These are phyloP conservation scores for Ailuropoda melanoleuca DNA, from an alignment of 2,113 vertebrate species.

Conservation along the genomic window DNA sequence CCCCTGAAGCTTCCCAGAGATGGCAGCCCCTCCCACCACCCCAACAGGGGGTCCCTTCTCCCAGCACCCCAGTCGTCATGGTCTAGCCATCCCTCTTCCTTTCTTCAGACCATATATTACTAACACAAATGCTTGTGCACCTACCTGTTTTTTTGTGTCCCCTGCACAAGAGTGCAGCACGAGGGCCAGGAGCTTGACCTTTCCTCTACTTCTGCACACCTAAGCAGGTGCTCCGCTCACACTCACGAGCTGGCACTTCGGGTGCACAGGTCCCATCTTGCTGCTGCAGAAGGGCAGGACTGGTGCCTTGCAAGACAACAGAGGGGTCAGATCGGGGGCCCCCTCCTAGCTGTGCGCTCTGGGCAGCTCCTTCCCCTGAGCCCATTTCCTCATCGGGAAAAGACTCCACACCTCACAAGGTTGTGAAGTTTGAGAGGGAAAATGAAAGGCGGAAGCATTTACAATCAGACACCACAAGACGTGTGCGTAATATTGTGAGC, in stretches of 20 bases:
- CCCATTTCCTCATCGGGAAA: neutral
- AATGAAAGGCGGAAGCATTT: neutral
- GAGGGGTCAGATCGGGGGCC: neutral
- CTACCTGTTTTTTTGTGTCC: neutral
- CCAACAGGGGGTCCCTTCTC: neutral
- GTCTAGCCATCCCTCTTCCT: neutral
- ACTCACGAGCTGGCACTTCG: accelerated
- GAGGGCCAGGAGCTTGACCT: neutral
- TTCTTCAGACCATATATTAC: neutral
- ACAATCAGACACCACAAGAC: neutral
- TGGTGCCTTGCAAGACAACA: neutral
- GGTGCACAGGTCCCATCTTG: too few species aligned
- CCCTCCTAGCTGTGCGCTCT: neutral
- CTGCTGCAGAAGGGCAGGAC: neutral
- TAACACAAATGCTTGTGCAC: neutral
- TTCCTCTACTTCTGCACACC: neutral
- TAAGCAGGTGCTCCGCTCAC: accelerated
- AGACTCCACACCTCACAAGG: neutral
- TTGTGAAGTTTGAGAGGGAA: neutral
- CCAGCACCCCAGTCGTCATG: neutral
- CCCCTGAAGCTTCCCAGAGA: neutral
- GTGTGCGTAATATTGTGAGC: neutral
- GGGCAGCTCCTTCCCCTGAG: neutral
- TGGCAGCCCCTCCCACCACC: neutral
- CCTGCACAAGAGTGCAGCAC: neutral